These are phyloP conservation scores for Drosophila sordidapex DNA, from an alignment of 2,888 invertebrate genomes.

Conservation along the genomic window DNA sequence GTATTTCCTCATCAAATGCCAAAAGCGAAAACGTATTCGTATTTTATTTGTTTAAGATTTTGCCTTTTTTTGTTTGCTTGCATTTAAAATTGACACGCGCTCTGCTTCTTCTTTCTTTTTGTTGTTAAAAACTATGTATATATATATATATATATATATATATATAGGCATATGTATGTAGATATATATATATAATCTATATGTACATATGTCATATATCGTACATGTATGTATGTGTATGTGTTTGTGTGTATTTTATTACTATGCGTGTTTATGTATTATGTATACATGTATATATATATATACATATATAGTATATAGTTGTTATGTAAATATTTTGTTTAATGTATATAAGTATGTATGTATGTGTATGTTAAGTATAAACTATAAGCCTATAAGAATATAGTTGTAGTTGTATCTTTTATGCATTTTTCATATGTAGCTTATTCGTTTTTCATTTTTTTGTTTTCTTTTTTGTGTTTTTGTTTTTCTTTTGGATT, in stretches of 20 bases:
- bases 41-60: slow-evolving; percentile 26
- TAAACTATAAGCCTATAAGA: slow-evolving; percentile 82
- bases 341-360: slow-evolving; percentile 53
- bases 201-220: slow-evolving; percentile 37
- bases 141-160: slow-evolving; percentile 42
- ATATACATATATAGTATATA: slow-evolving; percentile 59
- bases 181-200: slow-evolving; percentile 31
- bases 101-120: slow-evolving; percentile 51
- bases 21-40: slow-evolving; percentile 50
- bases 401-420: slow-evolving; percentile 68
- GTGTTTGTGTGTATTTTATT: slow-evolving; percentile 50
- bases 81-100: slow-evolving; percentile 78
- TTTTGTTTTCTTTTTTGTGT: slow-evolving; percentile 4
- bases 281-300: slow-evolving; percentile 53
- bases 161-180: slow-evolving; percentile 30
- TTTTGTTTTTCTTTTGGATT: slow-evolving; percentile 36
- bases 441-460: slow-evolving; percentile 43
- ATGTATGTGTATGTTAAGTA: slow-evolving; percentile 71
- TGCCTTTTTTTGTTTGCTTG: slow-evolving; percentile 27
- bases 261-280: slow-evolving; percentile 65
- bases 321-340: slow-evolving; percentile 60
- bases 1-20: slow-evolving; percentile 49
- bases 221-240: slow-evolving; percentile 11
- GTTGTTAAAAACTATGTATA: slow-evolving; percentile 70
- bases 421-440: slow-evolving; percentile 60